These are phyloP conservation scores for Catharus fuscescens DNA, from an alignment of 2,113 vertebrate species.

Conservation along the genomic window DNA sequence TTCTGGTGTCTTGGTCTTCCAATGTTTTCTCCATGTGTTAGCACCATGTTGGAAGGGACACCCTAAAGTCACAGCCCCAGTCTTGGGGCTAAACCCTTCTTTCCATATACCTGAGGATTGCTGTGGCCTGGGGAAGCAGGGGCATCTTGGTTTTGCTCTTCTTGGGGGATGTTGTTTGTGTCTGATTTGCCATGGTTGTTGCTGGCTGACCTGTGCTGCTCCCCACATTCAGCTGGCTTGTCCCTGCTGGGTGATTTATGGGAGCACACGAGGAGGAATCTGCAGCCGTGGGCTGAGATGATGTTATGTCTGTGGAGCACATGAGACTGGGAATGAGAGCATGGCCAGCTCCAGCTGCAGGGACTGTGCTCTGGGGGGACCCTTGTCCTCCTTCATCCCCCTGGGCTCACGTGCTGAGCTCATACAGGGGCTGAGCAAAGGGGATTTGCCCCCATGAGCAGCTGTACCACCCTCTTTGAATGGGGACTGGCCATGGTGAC, in stretches of 20 bases:
- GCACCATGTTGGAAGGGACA: background rate
- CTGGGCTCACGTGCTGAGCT: background rate
- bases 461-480: background rate
- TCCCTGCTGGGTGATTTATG: background rate
- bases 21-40: background rate
- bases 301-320: slow-evolving; percentile 50
- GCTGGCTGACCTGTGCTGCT: background rate
- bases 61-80: fast-evolving
- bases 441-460: background rate
- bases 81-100: background rate
- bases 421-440: background rate
- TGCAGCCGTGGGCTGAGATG: slow-evolving; percentile 43
- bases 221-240: background rate
- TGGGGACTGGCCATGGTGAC: background rate
- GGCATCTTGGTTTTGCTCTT: background rate
- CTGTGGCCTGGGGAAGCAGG: background rate
- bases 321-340: background rate
- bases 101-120: background rate
- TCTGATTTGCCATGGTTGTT: background rate
- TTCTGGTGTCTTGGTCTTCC: background rate
- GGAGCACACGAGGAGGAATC: background rate
- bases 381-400: background rate
- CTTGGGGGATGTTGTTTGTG: fast-evolving
- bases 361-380: background rate
- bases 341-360: slow-evolving; percentile 56